Evolutionary conservation across 2,113 vertebrate genomes (phyloP), one percentile per base, ranked within the genome.

Genomic region (Cyanocitta stelleri): DNA sequence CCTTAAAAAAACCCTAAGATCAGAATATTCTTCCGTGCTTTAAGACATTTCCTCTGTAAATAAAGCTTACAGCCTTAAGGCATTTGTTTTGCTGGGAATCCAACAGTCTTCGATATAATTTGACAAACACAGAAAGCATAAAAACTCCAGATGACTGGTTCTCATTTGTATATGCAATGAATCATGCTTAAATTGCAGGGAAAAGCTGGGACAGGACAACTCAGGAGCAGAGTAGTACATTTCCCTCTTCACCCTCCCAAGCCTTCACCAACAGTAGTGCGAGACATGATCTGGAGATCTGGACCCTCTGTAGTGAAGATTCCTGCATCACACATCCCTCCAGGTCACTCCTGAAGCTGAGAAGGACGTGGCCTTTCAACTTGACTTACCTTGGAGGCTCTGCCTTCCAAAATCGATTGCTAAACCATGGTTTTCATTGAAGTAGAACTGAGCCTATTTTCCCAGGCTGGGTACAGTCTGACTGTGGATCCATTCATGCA

Each of bases 31-130:
- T 88, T 90, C 51, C 33, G 16, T 66, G 20, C 30, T 85, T 91
- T 76, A 72, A 73, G 54, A 64, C 9, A 39, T 44, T 95, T 85
- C 59, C 64, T 67, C 77, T 79, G 56, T 90, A 95, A 95, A 64
- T 90, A 87, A 80, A 54, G 52, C 16, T 93, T 54, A 58, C 0
- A 0, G 9, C 43, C 51, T 88, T 79, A 51, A 72, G 78, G 68
- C 37, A 81, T 43, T 87, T 2, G 2, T 16, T 37, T 86, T 78
- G 16, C 56, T 87, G 48, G 52, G 73, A 93, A 64, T 78, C 43
- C 39, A 68, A 54, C 26, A 56, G 14, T 67, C 44, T 81, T 85
- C 0, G 0, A 48, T 26, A 77, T 23, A 84, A 71, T 77, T 74
- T 90, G 48, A 77, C 63, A 89, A 89, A 61, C 18, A 56, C 4